A percentile compares a stretch with the other conserved stretches of the same genome.
These are phyloP conservation scores for Augochlora pura DNA, from an alignment of 1,140 invertebrate genomes.

Conservation along the genomic window DNA sequence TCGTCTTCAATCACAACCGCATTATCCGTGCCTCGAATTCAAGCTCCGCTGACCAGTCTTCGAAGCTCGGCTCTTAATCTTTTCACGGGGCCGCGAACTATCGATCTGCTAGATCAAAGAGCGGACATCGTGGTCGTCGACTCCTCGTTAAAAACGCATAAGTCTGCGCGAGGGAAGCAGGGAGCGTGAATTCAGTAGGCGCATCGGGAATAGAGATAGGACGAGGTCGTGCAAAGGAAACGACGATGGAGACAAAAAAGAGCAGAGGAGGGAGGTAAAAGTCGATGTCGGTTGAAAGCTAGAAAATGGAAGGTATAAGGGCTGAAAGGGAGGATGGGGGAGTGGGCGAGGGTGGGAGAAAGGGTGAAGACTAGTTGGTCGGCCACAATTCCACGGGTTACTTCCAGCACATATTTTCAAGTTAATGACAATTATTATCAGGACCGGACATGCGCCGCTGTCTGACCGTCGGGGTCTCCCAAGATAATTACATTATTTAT, in stretches of 20 bases:
- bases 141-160: constrained; percentile 63
- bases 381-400: constrained; percentile 59
- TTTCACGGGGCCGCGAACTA: background rate
- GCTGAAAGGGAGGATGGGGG: background rate
- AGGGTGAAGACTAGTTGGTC: constrained; percentile 17
- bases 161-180: constrained; percentile 35
- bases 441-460: constrained; percentile 50
- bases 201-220: constrained; percentile 51
- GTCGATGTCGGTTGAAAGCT: constrained; percentile 19
- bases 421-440: constrained; percentile 72
- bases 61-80: background rate
- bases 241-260: constrained; percentile 10
- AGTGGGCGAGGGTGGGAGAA: background rate
- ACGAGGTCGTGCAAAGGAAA: constrained; percentile 32
- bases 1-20: background rate
- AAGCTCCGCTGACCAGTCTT: background rate
- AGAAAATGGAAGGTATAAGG: constrained; percentile 1
- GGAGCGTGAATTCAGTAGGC: constrained; percentile 53
- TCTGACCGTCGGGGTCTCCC: constrained; percentile 11
- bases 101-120: constrained; percentile 36
- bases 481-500: constrained; percentile 66
- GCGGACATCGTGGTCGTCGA: constrained; percentile 4
- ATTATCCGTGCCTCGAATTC: background rate
- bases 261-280: constrained; percentile 37
- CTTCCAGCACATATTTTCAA: constrained; percentile 70